These are phyloP conservation scores for Hydropotes inermis DNA, from an alignment of 2,113 vertebrate genomes.

Conservation along the genomic window DNA sequence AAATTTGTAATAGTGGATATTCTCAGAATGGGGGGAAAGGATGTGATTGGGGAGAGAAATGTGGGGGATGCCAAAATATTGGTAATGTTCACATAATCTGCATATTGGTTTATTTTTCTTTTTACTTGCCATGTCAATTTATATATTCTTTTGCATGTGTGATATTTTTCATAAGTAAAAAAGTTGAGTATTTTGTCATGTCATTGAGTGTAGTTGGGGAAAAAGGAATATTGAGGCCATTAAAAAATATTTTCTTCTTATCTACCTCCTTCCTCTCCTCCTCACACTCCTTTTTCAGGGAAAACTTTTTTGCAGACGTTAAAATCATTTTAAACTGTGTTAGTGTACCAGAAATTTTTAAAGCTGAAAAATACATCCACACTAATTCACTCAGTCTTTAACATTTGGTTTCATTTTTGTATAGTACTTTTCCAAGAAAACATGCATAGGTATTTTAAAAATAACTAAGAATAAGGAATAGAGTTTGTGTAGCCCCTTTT, in stretches of 20 bases:
- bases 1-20: not conserved
- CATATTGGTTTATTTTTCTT: not conserved
- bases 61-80: not conserved
- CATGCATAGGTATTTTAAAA: not conserved
- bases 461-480: not conserved
- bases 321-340: not conserved
- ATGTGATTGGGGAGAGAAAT: not conserved
- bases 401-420: not conserved
- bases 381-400: not conserved
- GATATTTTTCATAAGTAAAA: conserved; percentile 4
- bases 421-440: not conserved
- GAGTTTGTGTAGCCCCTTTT: not conserved
- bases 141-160: not conserved
- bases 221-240: not conserved
- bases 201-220: not conserved
- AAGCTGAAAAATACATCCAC: not conserved
- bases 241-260: not conserved
- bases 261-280: not conserved
- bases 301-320: conserved; percentile 2
- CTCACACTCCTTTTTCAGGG: not conserved
- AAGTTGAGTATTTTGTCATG: not conserved
- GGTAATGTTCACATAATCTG: not conserved
- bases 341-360: not conserved
- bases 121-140: not conserved
- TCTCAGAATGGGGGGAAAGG: not conserved